Base-by-base conservation (phyloP, 2,888 invertebrate species). In the Chaitophorus viminalis region DNA sequence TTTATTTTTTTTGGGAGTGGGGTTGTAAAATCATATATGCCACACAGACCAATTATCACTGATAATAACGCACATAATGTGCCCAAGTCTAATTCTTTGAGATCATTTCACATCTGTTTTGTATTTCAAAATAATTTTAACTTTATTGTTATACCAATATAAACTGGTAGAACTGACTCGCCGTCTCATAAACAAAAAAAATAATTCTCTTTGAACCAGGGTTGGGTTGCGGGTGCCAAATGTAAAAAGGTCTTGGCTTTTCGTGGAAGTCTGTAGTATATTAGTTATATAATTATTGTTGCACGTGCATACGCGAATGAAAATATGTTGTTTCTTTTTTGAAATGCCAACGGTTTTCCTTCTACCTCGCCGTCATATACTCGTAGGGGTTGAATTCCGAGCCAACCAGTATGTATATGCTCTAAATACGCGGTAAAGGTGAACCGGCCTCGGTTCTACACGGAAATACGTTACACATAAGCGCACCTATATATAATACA, bases 171-270 rank as follows among this genome's bases (percentile, higher is more conserved):
- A n/a, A n/a, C n/a, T n/a, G n/a, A n/a, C n/a, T n/a, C n/a, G n/a
- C n/a, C n/a, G n/a, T n/a, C n/a, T n/a, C n/a, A n/a, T n/a, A n/a
- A n/a, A n/a, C n/a, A n/a, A n/a, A n/a, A n/a, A n/a, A n/a, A n/a
- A n/a, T n/a, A n/a, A n/a, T n/a, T n/a, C n/a, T n/a, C n/a, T n/a
- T n/a, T n/a, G n/a, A n/a, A n/a, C n/a, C n/a, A n/a, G n/a, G n/a
- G n/a, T n/a, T n/a, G n/a, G n/a, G n/a, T n/a, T n/a, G n/a, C n/a
- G 65, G 46, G 36, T 81, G 68, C 31, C 68, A 46, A 81, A 81
- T 81, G 29, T 33, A 81, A 46, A 81, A 81, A 81, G 81, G 81
- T 81, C 81, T 70, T 46, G 81, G 68, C 68, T 81, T 81, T 81
- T 17, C n/a, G 79, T 21, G 70, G 81, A 18, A 39, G 68, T 46